Conservation (phyloP, 2,113 vertebrate species). For the Dryoscopus gambensis region DNA sequence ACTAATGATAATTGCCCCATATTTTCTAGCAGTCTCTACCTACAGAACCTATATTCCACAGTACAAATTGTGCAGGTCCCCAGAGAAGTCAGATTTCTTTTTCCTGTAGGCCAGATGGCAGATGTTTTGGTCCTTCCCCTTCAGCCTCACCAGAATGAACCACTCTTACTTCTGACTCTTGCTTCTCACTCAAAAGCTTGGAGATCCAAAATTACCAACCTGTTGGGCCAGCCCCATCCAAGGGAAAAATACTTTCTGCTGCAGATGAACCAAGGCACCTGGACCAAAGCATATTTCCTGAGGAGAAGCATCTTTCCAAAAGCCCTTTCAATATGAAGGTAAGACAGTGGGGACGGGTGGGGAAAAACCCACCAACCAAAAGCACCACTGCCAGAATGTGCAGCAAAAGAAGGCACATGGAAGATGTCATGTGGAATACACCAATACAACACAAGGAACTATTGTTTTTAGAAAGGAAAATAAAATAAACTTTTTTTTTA, state of each 20-base stretch:
- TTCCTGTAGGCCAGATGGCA: not conserved
- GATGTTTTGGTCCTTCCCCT: not conserved
- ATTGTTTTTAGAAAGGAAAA: not conserved
- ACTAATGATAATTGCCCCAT: not conserved
- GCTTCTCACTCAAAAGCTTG: not conserved
- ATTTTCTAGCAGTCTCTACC: not conserved
- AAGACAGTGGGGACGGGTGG: accelerated
- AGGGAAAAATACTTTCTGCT: not conserved
- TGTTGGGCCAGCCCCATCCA: not conserved
- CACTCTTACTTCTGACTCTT: not conserved
- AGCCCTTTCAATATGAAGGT: not conserved
- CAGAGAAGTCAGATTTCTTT: not conserved
- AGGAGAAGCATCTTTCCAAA: not conserved
- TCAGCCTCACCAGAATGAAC: not conserved
- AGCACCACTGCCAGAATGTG: not conserved
- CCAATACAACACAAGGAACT: not conserved
- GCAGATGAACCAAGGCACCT: not conserved
- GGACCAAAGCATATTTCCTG: not conserved
- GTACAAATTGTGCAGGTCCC: not conserved
- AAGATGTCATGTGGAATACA: not conserved
- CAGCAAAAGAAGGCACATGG: not conserved
- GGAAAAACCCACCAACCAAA: not conserved
- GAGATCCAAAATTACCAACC: not conserved
- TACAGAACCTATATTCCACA: not conserved
- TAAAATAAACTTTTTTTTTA: not conserved